Percentiles rank a stretch among this genome's conserved stretches.
These are phyloP conservation scores for Helostoma temminkii DNA, from an alignment of 2,797 vertebrate species.

Conservation along the genomic window DNA sequence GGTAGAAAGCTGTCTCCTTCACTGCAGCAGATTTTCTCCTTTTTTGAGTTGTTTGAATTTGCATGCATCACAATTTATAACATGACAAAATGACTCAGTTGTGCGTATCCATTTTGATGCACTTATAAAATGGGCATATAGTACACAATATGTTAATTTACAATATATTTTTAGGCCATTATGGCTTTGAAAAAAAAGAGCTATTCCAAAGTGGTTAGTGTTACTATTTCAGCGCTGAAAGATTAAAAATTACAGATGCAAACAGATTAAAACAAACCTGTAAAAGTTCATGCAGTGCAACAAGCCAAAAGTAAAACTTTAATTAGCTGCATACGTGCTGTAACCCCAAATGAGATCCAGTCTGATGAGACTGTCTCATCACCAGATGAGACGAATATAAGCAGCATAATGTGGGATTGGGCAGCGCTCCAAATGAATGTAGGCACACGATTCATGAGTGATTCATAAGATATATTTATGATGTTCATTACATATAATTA, in stretches of 20 bases:
- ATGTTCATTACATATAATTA: constrained; percentile 11
- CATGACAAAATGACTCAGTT: background rate
- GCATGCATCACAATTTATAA: background rate
- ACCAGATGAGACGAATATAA: constrained; percentile 29
- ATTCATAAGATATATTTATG: constrained; percentile 12
- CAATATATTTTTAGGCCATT: background rate
- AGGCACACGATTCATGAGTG: background rate
- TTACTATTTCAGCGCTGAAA: background rate
- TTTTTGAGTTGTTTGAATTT: background rate
- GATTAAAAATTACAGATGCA: background rate
- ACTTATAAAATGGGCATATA: background rate
- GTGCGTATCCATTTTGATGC: background rate
- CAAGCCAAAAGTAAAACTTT: constrained; percentile 4
- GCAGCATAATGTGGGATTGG: constrained; percentile 22
- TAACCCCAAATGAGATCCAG: background rate
- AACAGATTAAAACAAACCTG: background rate
- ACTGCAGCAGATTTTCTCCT: background rate
- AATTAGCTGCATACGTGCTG: constrained; percentile 17
- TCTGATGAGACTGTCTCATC: no score
- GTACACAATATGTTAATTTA: background rate
- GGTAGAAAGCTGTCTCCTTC: background rate
- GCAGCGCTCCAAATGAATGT: constrained; percentile 13
- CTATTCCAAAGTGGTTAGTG: background rate
- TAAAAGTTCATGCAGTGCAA: background rate
- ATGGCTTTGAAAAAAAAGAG: background rate